Base-by-base conservation (phyloP, 2,797 vertebrate species). In the Pteronotus mesoamericanus region DNA sequence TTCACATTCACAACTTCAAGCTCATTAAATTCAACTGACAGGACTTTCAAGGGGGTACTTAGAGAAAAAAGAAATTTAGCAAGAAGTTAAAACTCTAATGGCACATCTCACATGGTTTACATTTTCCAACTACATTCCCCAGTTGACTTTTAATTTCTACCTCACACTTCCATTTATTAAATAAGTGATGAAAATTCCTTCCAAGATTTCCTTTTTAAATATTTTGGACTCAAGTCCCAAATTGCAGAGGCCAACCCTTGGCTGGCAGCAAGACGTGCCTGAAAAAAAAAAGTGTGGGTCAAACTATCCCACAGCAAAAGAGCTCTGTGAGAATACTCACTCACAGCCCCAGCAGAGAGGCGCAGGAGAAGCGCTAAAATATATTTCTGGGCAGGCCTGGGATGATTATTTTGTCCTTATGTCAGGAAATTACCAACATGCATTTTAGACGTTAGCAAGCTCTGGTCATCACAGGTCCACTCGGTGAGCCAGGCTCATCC, bases 111-210 rank as follows among this genome's bases (percentile, higher is more conserved):
- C 39, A 90, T 46, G 37, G 95, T 42, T 95, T 96, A 91, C 48
- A 68, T 77, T 95, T 96, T 86, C 88, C 82, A 59, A 89, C 4
- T 84, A 78, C 86, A 96, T 46, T 97, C 79, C 57, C 55, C 79
- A 83, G 32, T 53, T 55, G 42, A 97, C 32, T 80, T 61, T 95
- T 91, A 94, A 97, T 88, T 71, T 61, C 24, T 19, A 80, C 5
- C 1, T 97, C 89, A 89, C 66, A 64, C 75, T 94, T 95, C 80
- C 89, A 72, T 71, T 95, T 90, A 95, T 96, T 96, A 97, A 97
- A 68, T 48, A 95, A 89, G 97, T 78, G 80, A 44, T 39, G 75
- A 59, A 16, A 89, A 97, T 94, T 95, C 69, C 87, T 96, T 82
- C 94, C 55, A 34, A 94, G 57, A 94, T 92, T 84, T 96, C 96